Conservation (phyloP, 2,113 vertebrate genomes). For the Chloroceryle aenea region DNA sequence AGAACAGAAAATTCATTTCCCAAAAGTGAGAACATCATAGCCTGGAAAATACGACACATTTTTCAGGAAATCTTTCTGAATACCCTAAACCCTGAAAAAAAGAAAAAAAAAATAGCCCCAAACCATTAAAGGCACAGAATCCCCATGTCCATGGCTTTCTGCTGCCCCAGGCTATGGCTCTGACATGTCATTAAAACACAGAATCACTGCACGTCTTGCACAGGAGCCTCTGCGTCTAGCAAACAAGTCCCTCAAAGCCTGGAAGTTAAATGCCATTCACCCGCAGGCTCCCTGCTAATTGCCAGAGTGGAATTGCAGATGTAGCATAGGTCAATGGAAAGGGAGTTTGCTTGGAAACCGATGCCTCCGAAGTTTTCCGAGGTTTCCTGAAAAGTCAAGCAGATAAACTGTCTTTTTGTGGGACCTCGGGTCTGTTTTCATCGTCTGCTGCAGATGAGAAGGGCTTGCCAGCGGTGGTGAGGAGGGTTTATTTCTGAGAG, state of each 20-base stretch:
- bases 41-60: background rate
- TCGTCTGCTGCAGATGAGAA: background rate
- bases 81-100: background rate
- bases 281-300: background rate
- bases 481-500: background rate
- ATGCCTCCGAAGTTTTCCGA: background rate
- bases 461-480: background rate
- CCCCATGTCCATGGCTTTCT: background rate
- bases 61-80: background rate
- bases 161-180: background rate
- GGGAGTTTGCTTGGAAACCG: background rate
- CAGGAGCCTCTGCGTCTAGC: background rate
- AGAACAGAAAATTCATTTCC: background rate
- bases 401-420: background rate
- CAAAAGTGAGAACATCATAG: background rate
- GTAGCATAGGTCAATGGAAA: background rate
- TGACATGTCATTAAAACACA: constrained; percentile 4
- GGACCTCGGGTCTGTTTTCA: background rate
- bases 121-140: background rate
- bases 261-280: background rate
- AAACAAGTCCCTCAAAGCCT: background rate
- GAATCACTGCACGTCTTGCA: background rate
- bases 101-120: background rate
- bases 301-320: background rate
- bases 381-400: background rate